phyloP scores from a whole-genome alignment of 2,113 vertebrate species.

The Ictidomys tridecemlineatus region DNA sequence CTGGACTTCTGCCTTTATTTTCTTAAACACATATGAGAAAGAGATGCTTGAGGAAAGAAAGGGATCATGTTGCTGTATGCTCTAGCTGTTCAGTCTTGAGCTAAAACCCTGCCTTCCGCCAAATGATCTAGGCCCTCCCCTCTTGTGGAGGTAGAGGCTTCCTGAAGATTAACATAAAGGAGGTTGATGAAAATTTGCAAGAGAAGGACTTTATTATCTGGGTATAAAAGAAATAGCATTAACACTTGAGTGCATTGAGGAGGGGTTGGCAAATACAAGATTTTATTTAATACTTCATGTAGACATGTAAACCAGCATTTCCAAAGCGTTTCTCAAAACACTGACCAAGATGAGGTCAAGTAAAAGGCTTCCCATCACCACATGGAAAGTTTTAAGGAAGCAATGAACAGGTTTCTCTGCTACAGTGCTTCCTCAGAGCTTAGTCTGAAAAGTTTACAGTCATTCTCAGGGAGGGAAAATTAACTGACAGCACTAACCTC shows the following conservation, averaged over 20 bases:
- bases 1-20: neutral
- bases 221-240: neutral
- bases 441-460: neutral
- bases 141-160: neutral
- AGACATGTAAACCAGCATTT: conserved; percentile 36
- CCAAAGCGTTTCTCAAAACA: conserved; percentile 21
- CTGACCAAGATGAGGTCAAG: neutral
- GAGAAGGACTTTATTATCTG: neutral
- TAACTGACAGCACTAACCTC: neutral
- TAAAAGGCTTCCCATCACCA: neutral
- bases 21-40: conserved; percentile 13
- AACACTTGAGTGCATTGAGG: neutral
- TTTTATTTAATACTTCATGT: conserved; percentile 12
- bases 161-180: neutral
- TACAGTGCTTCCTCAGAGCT: neutral
- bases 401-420: neutral
- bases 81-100: neutral
- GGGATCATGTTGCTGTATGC: neutral
- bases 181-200: conserved; percentile 10
- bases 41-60: neutral
- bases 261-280: neutral
- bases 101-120: neutral
- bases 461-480: neutral
- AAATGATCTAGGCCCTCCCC: neutral
- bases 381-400: neutral